A percentile compares a stretch with the other conserved stretches of the same genome.
phyloP scores from a whole-genome alignment of 1,140 invertebrate species.

The Penaeus chinensis region DNA sequence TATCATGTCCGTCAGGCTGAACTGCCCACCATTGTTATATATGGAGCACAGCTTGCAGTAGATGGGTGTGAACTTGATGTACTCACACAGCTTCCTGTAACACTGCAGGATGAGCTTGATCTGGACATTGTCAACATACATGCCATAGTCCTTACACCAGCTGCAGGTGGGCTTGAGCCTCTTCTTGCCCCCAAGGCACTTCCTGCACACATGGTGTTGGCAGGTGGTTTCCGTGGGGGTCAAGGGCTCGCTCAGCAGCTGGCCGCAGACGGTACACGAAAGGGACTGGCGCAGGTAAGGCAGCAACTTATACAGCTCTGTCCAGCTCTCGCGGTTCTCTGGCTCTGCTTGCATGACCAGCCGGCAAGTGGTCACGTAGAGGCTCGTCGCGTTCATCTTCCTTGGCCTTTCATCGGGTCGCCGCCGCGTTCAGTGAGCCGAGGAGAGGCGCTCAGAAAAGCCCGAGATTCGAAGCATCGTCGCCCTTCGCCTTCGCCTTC shows the following conservation, averaged over 20 bases:
- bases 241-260: slow-evolving; percentile 83
- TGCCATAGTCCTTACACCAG: slow-evolving; percentile 86
- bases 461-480: slow-evolving; percentile 53
- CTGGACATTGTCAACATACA: slow-evolving; percentile 85
- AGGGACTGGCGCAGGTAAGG: slow-evolving; percentile 87
- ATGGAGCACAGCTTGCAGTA: slow-evolving; percentile 71
- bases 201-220: slow-evolving; percentile 87
- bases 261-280: slow-evolving; percentile 88
- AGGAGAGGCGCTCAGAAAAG: slow-evolving; percentile 11
- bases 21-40: slow-evolving; percentile 68
- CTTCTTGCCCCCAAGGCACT: slow-evolving; percentile 85
- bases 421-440: slow-evolving; percentile 19
- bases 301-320: slow-evolving; percentile 83
- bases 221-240: slow-evolving; percentile 84
- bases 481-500: neutral
- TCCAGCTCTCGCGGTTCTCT: slow-evolving; percentile 79
- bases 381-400: slow-evolving; percentile 83
- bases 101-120: slow-evolving; percentile 84
- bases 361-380: slow-evolving; percentile 86
- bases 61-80: slow-evolving; percentile 79
- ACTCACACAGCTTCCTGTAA: slow-evolving; percentile 89
- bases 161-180: slow-evolving; percentile 84
- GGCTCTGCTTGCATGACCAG: slow-evolving; percentile 79
- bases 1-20: slow-evolving; percentile 67
- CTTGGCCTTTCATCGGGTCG: slow-evolving; percentile 40